Evolutionary conservation across 2,888 invertebrate species (phyloP), one percentile per base, ranked within the genome.

Genomic region (Trisateles emortualis): DNA sequence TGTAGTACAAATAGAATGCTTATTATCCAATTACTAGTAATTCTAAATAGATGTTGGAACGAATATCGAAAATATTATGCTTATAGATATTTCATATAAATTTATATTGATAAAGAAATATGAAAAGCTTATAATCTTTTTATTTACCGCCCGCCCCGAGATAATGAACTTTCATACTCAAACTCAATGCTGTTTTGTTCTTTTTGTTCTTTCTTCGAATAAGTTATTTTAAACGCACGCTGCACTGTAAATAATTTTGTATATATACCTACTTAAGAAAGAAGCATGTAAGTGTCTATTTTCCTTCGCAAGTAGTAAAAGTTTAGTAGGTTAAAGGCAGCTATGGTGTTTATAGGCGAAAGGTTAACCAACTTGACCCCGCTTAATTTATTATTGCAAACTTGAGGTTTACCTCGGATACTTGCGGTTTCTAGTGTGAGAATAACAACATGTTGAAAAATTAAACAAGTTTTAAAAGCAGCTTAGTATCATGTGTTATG

Each of bases 311-410:
- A 41, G 41, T 30, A 22, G 30, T 46, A 36, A 52, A 46, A 52
- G 30, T 52, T 46, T 36, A 35, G 40, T 29, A 17, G 29, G 45
- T 33, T 46, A 30, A 41, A 52, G 45, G 45, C 36, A 13, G 30
- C 29, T 44, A 46, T 24, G 24, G 36, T 41, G 52, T 52, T 46
- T 41, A 52, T 41, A 35, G 46, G 42, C 14, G 45, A 26, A 29
- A 35, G 40, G 29, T 52, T 46, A n/a, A 52, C 41, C 45, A 39
- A 52, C 41, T 46, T 46, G 46, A 52, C 40, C 46, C 41, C 35
- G 24, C 24, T 42, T 52, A 41, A 46, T 41, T 32, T 22, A 46
- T 42, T 41, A 30, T 30, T 41, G 22, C 17, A 19, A 14, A 39
- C 32, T 38, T 17, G 26, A 41, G 17, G 22, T 14, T 10, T 43